Conservation (phyloP, 2,113 vertebrate species). For the Corythoichthys intestinalis region DNA sequence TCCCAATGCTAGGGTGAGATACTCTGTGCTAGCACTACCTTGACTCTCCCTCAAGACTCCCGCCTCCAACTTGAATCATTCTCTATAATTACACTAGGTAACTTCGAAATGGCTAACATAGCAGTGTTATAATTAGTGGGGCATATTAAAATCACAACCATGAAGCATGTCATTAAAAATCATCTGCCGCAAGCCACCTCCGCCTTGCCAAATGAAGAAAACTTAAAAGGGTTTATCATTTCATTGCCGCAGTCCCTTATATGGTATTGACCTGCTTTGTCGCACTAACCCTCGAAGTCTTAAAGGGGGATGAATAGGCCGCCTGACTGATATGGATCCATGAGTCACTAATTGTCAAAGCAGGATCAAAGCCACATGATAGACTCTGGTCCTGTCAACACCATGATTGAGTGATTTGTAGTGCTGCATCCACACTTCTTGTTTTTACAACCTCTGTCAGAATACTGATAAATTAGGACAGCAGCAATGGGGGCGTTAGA, state of each 20-base stretch:
- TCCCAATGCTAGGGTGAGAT: constrained; percentile 20
- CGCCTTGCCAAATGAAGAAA: constrained; percentile 11
- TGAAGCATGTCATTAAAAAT: constrained; percentile 56
- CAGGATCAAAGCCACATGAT: constrained; percentile 47
- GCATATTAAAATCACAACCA: constrained; percentile 46
- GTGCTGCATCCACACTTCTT: constrained; percentile 33
- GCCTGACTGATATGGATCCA: constrained; percentile 17
- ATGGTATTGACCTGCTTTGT: constrained; percentile 6
- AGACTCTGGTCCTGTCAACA: constrained; percentile 20
- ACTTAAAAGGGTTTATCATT: constrained; percentile 27
- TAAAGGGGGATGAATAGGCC: constrained; percentile 20
- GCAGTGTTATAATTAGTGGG: constrained; percentile 49
- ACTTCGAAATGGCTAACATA: constrained; percentile 27
- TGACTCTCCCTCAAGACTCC: constrained; percentile 3
- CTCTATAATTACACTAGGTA: constrained; percentile 16
- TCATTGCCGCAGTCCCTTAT: constrained; percentile 14
- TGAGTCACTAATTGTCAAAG: constrained; percentile 40
- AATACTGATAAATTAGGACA: constrained; percentile 36
- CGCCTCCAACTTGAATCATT: constrained; percentile 9
- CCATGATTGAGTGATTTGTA: constrained; percentile 51
- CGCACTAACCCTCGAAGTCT: constrained; percentile 3
- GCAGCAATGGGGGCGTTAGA: constrained; percentile 4
- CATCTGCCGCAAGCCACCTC: constrained; percentile 24
- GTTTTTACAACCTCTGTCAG: constrained; percentile 29
- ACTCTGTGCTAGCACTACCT: constrained; percentile 9